phyloP scores from a whole-genome alignment of 2,888 invertebrate genomes.

The Plemyria rubiginata region DNA sequence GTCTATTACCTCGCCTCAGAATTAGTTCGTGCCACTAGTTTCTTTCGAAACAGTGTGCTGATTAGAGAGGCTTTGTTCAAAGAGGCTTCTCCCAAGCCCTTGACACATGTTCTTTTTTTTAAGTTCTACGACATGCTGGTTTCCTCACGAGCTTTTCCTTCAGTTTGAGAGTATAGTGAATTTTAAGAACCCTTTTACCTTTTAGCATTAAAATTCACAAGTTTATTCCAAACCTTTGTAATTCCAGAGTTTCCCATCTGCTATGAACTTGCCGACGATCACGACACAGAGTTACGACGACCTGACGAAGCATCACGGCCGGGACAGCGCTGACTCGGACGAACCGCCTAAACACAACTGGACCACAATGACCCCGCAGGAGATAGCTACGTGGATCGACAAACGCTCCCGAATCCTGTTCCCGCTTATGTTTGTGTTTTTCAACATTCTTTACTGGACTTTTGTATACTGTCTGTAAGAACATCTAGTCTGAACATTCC shows the following conservation, averaged over 20 bases:
- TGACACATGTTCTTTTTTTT: too few relatives aligned
- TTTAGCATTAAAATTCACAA: too few relatives aligned
- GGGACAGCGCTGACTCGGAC: conserved; percentile 70
- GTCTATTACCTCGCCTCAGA: neutral
- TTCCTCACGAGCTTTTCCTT: too few relatives aligned
- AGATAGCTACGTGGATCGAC: conserved; percentile 95
- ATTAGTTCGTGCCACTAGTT: neutral
- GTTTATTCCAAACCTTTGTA: neutral
- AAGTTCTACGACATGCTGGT: too few relatives aligned
- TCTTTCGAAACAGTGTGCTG: too few relatives aligned
- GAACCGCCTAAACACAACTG: conserved; percentile 80
- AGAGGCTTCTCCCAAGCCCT: too few relatives aligned
- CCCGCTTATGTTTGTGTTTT: conserved; percentile 90
- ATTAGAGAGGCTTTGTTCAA: too few relatives aligned
- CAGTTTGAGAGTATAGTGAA: too few relatives aligned
- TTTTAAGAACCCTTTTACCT: too few relatives aligned
- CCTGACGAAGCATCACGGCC: conserved; percentile 62
- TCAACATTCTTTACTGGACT: conserved; percentile 92
- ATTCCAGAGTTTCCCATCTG: conserved; percentile 87
- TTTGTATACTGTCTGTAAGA: conserved; percentile 86
- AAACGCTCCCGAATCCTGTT: conserved; percentile 90
- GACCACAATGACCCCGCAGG: conserved; percentile 95
- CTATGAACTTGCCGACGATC: conserved; percentile 87
- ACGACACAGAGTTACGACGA: conserved; percentile 89
- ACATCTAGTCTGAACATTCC: conserved; percentile 3